A percentile compares a stretch with the other conserved stretches of the same genome.
These are phyloP conservation scores for Branchipolynoe longqiensis DNA, from an alignment of 2,888 invertebrate genomes.

Conservation along the genomic window DNA sequence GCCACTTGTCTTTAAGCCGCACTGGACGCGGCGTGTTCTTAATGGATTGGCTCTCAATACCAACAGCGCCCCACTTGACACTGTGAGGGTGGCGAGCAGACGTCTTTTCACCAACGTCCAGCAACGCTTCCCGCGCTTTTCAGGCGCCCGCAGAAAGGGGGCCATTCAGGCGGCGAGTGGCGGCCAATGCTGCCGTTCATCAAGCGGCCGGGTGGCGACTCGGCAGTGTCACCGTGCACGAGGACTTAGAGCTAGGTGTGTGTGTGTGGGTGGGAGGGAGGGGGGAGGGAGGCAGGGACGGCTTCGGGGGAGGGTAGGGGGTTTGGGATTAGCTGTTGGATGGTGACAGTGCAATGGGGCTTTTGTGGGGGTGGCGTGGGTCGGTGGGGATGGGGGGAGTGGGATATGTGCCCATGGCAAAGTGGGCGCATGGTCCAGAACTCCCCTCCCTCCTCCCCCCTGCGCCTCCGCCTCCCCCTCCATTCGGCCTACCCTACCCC, in stretches of 20 bases:
- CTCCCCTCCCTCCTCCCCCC: constrained; percentile 10
- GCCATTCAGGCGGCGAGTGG: constrained; percentile 31
- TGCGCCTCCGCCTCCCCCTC: background rate
- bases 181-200: constrained; percentile 24
- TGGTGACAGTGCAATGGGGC: constrained; percentile 19
- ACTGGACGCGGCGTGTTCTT: background rate
- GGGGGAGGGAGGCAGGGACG: background rate
- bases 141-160: background rate
- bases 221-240: background rate
- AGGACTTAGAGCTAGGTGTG: no score
- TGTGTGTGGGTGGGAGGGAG: background rate
- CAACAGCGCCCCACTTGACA: constrained; percentile 47
- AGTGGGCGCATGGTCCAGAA: background rate
- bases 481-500: background rate
- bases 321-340: constrained; percentile 5
- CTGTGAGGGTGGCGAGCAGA: background rate
- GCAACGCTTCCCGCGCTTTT: constrained; percentile 22
- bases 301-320: background rate
- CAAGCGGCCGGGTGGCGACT: background rate
- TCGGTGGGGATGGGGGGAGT: no score
- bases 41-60: constrained; percentile 50
- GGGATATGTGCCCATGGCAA: no score
- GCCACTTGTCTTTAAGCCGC: constrained; percentile 32
- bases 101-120: constrained; percentile 24
- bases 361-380: no score